phyloP scores from a whole-genome alignment of 92 coral and sea anemone genomes.

The Porites divaricata region DNA sequence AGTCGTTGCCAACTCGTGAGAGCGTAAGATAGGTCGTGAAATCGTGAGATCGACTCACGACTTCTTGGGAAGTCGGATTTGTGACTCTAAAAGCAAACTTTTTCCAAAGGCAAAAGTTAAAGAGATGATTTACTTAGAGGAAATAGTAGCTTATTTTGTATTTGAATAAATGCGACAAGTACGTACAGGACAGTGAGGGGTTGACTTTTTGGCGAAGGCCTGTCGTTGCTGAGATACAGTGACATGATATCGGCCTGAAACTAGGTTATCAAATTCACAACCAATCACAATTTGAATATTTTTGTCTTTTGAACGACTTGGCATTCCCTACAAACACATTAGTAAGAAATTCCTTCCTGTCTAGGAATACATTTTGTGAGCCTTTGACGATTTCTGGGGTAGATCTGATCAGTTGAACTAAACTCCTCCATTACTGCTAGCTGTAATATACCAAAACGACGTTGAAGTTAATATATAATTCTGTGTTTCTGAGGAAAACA shows the following conservation, averaged over 20 bases:
- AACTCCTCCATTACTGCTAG: too few relatives aligned
- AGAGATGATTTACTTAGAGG: too few relatives aligned
- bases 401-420: neutral
- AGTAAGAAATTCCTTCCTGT: neutral
- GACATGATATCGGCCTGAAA: conserved; percentile 12
- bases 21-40: too few relatives aligned
- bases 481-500: too few relatives aligned
- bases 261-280: neutral
- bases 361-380: neutral
- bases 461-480: too few relatives aligned
- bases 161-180: neutral
- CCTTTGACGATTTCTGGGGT: neutral
- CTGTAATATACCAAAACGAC: too few relatives aligned
- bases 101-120: too few relatives aligned
- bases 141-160: neutral
- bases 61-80: too few relatives aligned
- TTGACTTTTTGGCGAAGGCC: neutral
- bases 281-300: conserved; percentile 19
- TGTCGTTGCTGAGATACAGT: conserved; percentile 24
- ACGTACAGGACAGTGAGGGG: neutral
- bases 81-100: too few relatives aligned
- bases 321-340: neutral
- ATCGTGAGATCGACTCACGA: too few relatives aligned
- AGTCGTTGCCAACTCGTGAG: too few relatives aligned
- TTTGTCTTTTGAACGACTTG: neutral